phyloP scores from a whole-genome alignment of 2,888 invertebrate genomes.

The Habroteleia sp. region DNA sequence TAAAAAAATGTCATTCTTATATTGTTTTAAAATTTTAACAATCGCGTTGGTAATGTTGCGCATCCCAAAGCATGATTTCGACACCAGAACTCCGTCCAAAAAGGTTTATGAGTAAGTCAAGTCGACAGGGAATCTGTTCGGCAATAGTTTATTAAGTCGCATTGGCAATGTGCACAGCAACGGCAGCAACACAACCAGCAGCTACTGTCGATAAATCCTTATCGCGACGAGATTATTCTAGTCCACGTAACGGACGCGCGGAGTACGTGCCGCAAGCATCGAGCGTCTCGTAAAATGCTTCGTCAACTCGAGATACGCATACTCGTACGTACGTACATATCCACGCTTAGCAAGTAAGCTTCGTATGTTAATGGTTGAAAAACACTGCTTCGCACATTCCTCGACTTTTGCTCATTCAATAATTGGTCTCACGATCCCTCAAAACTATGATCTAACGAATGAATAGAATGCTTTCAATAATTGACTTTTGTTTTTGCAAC shows the following conservation, averaged over 20 bases:
- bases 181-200: slow-evolving; percentile 47
- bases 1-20: background rate
- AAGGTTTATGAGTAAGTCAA: slow-evolving; percentile 28
- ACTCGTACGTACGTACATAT: slow-evolving; percentile 16
- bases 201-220: slow-evolving; percentile 64
- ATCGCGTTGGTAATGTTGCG: slow-evolving; percentile 3
- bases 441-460: slow-evolving; percentile 14
- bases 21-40: too few species aligned
- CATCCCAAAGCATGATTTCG: slow-evolving; percentile 1
- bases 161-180: slow-evolving; percentile 28
- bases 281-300: slow-evolving; percentile 64
- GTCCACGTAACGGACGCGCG: slow-evolving; percentile 62
- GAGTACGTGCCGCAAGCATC: slow-evolving; percentile 56
- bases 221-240: slow-evolving; percentile 66
- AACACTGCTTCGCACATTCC: slow-evolving; percentile 24
- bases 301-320: slow-evolving; percentile 62
- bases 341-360: slow-evolving; percentile 27
- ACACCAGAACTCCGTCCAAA: slow-evolving; percentile 3
- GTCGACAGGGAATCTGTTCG: slow-evolving; percentile 13
- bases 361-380: slow-evolving; percentile 23
- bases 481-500: too few species aligned
- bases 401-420: slow-evolving; percentile 30
- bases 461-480: too few species aligned
- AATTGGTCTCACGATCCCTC: slow-evolving; percentile 24
- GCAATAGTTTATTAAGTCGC: slow-evolving; percentile 49